These are phyloP conservation scores for Resseliella maxima DNA, from an alignment of 2,888 invertebrate genomes.

Conservation along the genomic window DNA sequence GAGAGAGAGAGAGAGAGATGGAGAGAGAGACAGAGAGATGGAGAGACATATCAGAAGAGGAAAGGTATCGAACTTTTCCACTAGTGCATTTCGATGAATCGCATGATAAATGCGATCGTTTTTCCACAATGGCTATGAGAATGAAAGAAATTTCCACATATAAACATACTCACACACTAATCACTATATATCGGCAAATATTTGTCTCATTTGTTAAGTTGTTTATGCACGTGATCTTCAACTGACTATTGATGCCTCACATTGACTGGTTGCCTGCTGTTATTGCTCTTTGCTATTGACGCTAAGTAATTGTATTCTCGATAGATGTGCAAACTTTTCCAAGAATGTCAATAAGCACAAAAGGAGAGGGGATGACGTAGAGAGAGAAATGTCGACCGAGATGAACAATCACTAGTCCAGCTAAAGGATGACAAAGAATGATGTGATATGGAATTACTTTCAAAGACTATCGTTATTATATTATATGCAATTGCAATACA, in stretches of 20 bases:
- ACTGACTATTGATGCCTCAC: background rate
- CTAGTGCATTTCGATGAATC: background rate
- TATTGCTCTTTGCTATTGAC: background rate
- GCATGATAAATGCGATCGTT: constrained; percentile 10
- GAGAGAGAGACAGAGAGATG: background rate
- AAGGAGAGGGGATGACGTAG: background rate
- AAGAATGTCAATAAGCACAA: constrained; percentile 26
- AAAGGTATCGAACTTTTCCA: background rate
- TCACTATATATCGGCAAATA: constrained; percentile 21
- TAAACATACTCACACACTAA: background rate
- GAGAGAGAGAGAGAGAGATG: background rate
- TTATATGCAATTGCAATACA: constrained; percentile 15
- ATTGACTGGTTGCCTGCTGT: background rate
- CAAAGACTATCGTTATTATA: constrained; percentile 42
- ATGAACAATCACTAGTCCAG: background rate
- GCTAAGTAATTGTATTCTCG: constrained; percentile 44
- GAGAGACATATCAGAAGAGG: background rate
- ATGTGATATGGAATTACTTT: constrained; percentile 42
- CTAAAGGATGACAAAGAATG: background rate
- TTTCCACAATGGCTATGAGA: background rate
- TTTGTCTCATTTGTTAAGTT: constrained; percentile 53
- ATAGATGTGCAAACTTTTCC: constrained; percentile 13
- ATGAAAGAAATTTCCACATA: background rate
- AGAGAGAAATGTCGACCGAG: background rate
- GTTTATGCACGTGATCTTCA: constrained; percentile 45